Conservation (phyloP, 2,888 invertebrate species). For the Limenitis camilla region DNA sequence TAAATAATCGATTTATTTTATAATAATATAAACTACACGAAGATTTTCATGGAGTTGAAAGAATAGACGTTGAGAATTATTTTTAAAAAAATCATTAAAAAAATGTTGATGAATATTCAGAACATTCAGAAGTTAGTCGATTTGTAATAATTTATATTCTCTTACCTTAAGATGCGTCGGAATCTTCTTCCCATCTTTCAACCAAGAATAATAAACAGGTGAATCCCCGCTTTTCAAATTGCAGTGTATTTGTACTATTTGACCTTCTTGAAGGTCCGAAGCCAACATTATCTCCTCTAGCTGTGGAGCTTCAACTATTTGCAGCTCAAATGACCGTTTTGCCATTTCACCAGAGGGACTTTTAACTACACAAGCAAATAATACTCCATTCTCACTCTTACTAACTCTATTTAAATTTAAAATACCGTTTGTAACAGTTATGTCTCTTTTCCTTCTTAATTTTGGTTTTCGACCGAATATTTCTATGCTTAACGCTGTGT, state of each 20-base stretch:
- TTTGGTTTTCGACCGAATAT: conserved; percentile 67
- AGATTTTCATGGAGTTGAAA: too few relatives aligned
- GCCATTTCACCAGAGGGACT: conserved; percentile 85
- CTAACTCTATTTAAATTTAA: conserved; percentile 76
- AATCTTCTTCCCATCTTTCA: conserved; percentile 79
- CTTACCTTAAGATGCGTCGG: conserved; percentile 77
- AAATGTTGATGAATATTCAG: too few relatives aligned
- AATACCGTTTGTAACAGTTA: conserved; percentile 58
- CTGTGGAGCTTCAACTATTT: conserved; percentile 83
- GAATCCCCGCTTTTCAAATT: conserved; percentile 83
- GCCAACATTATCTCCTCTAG: conserved; percentile 89
- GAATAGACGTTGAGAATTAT: too few relatives aligned
- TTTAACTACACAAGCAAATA: conserved; percentile 85
- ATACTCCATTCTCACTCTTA: conserved; percentile 80
- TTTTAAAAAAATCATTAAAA: too few relatives aligned
- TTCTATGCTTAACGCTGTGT: conserved; percentile 51
- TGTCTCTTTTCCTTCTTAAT: conserved; percentile 58
- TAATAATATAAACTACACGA: too few relatives aligned
- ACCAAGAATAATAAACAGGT: conserved; percentile 81
- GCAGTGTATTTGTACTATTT: conserved; percentile 88
- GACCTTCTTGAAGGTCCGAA: conserved; percentile 85
- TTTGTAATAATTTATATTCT: too few relatives aligned
- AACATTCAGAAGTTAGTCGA: too few relatives aligned
- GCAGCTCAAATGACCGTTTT: conserved; percentile 80
- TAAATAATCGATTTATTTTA: too few relatives aligned